These are phyloP conservation scores for Colius striatus DNA, from an alignment of 2,113 vertebrate genomes.

Conservation along the genomic window DNA sequence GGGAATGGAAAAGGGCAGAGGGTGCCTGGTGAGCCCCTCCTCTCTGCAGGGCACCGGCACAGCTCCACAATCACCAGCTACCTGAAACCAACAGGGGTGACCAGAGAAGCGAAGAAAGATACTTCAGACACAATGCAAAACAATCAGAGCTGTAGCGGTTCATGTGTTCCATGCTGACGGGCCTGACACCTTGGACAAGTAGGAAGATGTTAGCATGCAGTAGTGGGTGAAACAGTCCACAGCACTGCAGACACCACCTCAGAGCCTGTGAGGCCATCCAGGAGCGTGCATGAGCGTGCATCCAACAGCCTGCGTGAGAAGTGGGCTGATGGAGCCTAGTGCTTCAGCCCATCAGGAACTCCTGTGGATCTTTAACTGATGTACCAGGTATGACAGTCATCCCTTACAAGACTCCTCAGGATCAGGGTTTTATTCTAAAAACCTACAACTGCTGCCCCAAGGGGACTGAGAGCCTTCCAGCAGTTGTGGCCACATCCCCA, in stretches of 20 bases:
- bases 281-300: accelerated
- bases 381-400: not conserved
- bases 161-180: not conserved
- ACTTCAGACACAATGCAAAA: not conserved
- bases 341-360: not conserved
- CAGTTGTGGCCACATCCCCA: not conserved
- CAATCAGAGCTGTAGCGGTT: not conserved
- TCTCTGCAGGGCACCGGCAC: not conserved
- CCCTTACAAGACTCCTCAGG: not conserved
- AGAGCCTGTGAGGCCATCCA: not conserved
- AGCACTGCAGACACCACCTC: not conserved
- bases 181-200: not conserved
- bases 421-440: not conserved
- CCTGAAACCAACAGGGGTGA: not conserved
- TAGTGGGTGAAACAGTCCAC: not conserved
- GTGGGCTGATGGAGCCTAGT: not conserved
- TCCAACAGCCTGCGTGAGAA: no score
- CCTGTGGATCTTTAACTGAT: not conserved
- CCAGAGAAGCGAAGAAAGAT: not conserved
- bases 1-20: constrained; percentile 28
- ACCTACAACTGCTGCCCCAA: not conserved
- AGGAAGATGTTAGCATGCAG: not conserved
- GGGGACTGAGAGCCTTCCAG: not conserved
- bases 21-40: constrained; percentile 10
- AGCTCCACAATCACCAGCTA: not conserved